Base-by-base conservation (phyloP, 2,797 vertebrate genomes). In the Sylvilagus floridanus region DNA sequence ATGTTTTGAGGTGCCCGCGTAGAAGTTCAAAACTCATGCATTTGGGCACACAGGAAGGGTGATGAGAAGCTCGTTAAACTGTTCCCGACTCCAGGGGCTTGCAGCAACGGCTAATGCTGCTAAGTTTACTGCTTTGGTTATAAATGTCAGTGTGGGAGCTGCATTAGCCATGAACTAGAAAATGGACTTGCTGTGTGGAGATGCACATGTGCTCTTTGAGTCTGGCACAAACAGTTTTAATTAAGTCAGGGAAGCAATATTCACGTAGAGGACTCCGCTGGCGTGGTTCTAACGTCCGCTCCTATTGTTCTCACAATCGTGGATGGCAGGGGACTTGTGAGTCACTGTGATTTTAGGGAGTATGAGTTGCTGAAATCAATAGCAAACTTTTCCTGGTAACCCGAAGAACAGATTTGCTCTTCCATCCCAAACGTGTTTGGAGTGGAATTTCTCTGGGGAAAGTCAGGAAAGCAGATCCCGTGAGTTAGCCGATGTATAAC, bases 371-470 rank as follows among this genome's bases (percentile, higher is more conserved):
- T 93, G 62, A 90, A 95, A 73, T 81, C 35, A 89, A 65, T 11
- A 71, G n/a, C 35, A 32, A 32, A 73, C 26, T 92, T 91, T 94
- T 63, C 47, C 72, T 17, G n/a, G 52, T 30, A 93, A 73, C 37
- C 37, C 24, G 47, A 82, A 69, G 69, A 73, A 66, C 50, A 62
- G 17, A 37, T 85, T 94, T 90, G 42, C 71, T 85, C 84, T 90
- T 88, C 73, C 42, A 26, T 88, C 92, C n/a, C 78, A 37, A 95
- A 62, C 90, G 71, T 92, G 47, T 69, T 93, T 78, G 63, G 69
- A 82, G 88, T 90, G 60, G 69, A 95, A 88, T 92, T 93, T 95
- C 81, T 72, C 47, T 47, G 54, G 37, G 50, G n/a, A 88, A 83
- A 75, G 60, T 52, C 85, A 90, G 88, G 63, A 47, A 88, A 85